phyloP scores from a whole-genome alignment of 2,797 vertebrate genomes.

The Urocyon cinereoargenteus region DNA sequence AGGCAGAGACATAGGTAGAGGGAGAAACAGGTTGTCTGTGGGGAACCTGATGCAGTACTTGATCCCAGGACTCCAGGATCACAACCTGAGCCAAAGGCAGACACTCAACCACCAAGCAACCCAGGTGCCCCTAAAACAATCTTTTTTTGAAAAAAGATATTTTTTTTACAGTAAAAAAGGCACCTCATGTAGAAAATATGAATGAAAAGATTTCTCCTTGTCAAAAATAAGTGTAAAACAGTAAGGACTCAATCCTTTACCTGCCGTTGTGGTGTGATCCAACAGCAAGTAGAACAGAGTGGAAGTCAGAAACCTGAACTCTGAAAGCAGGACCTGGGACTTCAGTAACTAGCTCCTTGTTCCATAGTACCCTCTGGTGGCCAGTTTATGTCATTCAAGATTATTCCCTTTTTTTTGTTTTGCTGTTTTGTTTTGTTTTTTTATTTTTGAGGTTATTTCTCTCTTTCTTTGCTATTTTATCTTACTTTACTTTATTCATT shows the following conservation, averaged over 20 bases:
- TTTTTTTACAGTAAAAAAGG: slow-evolving; percentile 17
- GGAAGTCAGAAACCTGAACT: not conserved
- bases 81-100: too few relatives aligned
- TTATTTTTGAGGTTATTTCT: too few relatives aligned
- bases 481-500: too few relatives aligned
- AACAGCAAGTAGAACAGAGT: not conserved
- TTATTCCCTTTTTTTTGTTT: not conserved
- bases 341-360: not conserved
- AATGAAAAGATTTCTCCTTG: not conserved
- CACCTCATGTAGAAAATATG: not conserved
- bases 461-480: too few relatives aligned
- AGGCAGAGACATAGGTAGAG: too few relatives aligned
- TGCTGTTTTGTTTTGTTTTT: too few relatives aligned
- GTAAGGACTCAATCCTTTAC: not conserved
- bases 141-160: not conserved
- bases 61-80: too few relatives aligned
- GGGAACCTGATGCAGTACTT: too few relatives aligned
- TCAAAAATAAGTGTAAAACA: not conserved
- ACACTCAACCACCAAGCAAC: too few relatives aligned
- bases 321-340: not conserved
- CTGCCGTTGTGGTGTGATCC: not conserved
- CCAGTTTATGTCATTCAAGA: not conserved
- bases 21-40: too few relatives aligned
- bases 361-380: slow-evolving; percentile 54
- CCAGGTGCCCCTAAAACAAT: too few relatives aligned